phyloP scores from a whole-genome alignment of 2,797 vertebrate species.

The Dipus sagitta region DNA sequence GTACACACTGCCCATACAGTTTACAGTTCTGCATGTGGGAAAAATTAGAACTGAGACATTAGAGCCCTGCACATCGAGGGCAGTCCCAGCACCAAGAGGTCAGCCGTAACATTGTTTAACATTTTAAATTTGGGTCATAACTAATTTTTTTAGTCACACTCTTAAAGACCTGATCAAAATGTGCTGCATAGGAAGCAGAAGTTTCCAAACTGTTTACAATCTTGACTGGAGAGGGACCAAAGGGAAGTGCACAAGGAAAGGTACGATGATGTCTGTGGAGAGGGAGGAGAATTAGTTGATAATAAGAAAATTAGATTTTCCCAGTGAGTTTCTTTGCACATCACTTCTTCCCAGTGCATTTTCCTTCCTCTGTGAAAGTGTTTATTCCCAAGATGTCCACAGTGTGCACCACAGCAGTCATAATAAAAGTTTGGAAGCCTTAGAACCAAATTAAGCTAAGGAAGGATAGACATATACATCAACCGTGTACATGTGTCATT shows the following conservation, averaged over 20 bases:
- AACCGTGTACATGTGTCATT: too few relatives aligned
- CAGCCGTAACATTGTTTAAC: background rate
- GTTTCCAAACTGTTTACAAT: background rate
- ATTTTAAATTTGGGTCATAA: background rate
- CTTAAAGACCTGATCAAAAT: background rate
- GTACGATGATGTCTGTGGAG: background rate
- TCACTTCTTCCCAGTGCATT: background rate
- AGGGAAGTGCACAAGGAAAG: background rate
- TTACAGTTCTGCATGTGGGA: background rate
- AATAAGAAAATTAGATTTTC: background rate
- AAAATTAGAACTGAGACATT: background rate
- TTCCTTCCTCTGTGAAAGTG: background rate
- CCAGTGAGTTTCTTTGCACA: background rate
- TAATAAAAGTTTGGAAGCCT: background rate
- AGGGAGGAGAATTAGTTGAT: background rate
- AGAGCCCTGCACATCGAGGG: background rate
- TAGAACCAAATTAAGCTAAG: background rate
- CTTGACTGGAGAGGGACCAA: background rate
- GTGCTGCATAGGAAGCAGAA: background rate
- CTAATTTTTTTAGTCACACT: background rate
- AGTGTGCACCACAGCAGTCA: background rate
- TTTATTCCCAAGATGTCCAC: background rate
- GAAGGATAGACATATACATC: background rate
- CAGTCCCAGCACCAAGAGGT: background rate
- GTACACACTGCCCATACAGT: background rate